Percentiles rank a stretch among this genome's conserved stretches.
phyloP scores from a whole-genome alignment of 2,113 vertebrate genomes.

The Machaerirhynchus nigripectus region DNA sequence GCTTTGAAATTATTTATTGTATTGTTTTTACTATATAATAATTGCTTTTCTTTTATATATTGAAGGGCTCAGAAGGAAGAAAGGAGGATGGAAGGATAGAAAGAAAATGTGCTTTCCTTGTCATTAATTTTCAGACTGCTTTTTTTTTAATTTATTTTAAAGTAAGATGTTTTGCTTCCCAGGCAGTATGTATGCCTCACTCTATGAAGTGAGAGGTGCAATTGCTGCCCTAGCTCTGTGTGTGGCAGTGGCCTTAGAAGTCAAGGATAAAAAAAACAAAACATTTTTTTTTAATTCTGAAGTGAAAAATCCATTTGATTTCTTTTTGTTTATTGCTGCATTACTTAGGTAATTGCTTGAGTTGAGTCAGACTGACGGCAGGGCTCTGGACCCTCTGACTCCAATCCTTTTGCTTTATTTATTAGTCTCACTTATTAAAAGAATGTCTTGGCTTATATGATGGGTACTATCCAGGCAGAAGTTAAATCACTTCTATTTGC shows the following conservation, averaged over 20 bases:
- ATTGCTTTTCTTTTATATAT: background rate
- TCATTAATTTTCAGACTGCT: slow-evolving; percentile 58
- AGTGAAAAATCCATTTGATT: slow-evolving; percentile 55
- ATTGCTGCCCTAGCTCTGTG: slow-evolving; percentile 17
- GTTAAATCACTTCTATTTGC: slow-evolving; percentile 4
- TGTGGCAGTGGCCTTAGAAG: slow-evolving; percentile 45
- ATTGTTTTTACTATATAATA: background rate
- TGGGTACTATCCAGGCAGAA: slow-evolving; percentile 6
- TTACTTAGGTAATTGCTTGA: slow-evolving; percentile 52
- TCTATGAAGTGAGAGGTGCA: slow-evolving; percentile 42
- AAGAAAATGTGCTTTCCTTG: slow-evolving; percentile 36
- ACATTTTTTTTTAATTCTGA: background rate
- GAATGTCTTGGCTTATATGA: slow-evolving; percentile 17
- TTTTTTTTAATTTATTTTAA: slow-evolving; percentile 48
- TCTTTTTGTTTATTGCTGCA: slow-evolving; percentile 37
- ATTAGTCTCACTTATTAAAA: slow-evolving; percentile 44
- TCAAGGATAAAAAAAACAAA: slow-evolving; percentile 46
- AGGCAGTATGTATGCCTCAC: background rate
- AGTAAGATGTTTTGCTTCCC: slow-evolving; percentile 65
- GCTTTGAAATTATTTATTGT: background rate
- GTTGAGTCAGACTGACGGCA: slow-evolving; percentile 39
- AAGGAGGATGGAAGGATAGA: background rate
- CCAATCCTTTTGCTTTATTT: slow-evolving; percentile 18
- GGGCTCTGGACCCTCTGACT: slow-evolving; percentile 30
- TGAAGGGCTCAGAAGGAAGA: background rate